Evolutionary conservation across 2,888 invertebrate species (phyloP).

Genomic region (Heteromurus nitidus): DNA sequence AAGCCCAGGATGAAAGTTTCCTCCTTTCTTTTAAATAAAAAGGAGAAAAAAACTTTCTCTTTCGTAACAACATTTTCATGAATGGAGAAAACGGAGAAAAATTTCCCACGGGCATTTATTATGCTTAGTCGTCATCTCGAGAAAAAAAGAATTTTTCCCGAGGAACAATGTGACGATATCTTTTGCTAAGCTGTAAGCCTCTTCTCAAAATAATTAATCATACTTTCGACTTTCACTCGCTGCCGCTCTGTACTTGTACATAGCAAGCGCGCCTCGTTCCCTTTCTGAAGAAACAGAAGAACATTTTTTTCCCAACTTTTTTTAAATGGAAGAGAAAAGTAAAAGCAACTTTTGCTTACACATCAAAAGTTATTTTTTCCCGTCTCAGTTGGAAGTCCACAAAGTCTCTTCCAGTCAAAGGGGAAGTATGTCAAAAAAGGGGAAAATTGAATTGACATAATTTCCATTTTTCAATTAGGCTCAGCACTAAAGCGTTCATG

Average conservation of each 20-base stretch:
- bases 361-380: background rate
- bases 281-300: background rate
- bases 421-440: background rate
- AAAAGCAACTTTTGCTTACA: background rate
- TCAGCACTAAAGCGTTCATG: no score
- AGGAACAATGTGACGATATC: no score
- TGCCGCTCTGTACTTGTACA: background rate
- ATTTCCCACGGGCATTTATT: background rate
- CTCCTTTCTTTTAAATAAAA: background rate
- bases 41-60: background rate
- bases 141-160: no score
- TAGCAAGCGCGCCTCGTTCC: no score
- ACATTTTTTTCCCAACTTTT: background rate
- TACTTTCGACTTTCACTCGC: background rate
- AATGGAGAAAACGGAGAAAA: no score
- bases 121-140: background rate
- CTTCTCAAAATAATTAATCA: constrained; percentile 1
- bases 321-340: background rate
- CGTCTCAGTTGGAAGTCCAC: no score
- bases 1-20: no score
- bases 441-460: constrained; percentile 2
- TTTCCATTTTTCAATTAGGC: constrained; percentile 8
- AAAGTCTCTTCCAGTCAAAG: background rate
- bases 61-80: background rate
- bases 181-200: no score